Base-by-base conservation (phyloP, 2,113 vertebrate species). In the Anolis sagrei region DNA sequence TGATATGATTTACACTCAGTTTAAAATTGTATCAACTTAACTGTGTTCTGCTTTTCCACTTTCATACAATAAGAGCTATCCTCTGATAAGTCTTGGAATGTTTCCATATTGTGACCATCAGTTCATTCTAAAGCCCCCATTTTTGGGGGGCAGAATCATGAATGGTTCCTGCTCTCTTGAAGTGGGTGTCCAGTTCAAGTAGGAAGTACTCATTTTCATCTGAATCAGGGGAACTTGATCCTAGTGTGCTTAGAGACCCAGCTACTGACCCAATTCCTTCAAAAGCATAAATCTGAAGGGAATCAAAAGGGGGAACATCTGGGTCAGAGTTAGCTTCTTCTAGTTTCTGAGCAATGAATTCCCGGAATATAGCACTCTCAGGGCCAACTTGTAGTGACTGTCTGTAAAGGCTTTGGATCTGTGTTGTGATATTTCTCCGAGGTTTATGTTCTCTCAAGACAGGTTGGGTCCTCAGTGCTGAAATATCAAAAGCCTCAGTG, bases 201-300 rank as follows among this genome's bases (percentile, higher is more conserved):
- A 96, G 90, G 73, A 93, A 95, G 74, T 93, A 95, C 32, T 97
- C 96, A 0, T 95, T 92, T 10, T 90, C 86, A 75, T 97, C 97
- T 1, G 23, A 6, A 0, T 95, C 93, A 2, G 91, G 93, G 5
- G 1, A 3, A 0, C 5, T 81, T 0, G 98, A 99, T 1, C 93
- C 97, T 54, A 99, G 18, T 0, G 98, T 99, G 91, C 98, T 99
- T 75, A 99, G 96, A 2, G 99, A 99, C 10, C 97, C 98, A 0
- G 97, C 93, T 4, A 89, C 68, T 0, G 98, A 99, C 4, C 98
- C 97, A 0, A 93, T 95, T 1, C 99, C 98, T 85, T 99, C 99
- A 73, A 97, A 98, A 0, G 96, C 95, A 0, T 97, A 99, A 0
- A 92, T 97, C 84, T 97, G 97, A 3, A 99, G 93, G 6, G 96